Conservation (phyloP, 2,888 invertebrate species). For the Geophilus truncorum region DNA sequence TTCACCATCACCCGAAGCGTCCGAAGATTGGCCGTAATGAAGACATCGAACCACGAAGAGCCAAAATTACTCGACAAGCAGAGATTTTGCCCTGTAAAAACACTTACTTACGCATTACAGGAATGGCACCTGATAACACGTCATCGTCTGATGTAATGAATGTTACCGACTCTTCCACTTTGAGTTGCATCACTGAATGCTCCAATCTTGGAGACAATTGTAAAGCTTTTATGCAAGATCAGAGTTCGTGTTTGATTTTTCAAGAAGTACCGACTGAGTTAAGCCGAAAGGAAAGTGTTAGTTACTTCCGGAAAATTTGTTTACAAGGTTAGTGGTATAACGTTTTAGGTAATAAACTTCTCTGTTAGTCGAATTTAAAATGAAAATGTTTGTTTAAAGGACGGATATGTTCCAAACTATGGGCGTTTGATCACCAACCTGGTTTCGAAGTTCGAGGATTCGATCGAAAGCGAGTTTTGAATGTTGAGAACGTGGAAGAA, state of each 20-base stretch:
- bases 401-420: constrained; percentile 48
- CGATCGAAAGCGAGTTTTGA: constrained; percentile 57
- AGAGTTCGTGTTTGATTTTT: neutral
- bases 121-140: neutral
- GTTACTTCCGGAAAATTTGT: constrained; percentile 14
- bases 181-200: neutral
- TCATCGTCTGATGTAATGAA: neutral
- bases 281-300: neutral
- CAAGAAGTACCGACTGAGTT: neutral
- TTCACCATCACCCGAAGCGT: neutral
- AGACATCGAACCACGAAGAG: neutral
- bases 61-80: neutral
- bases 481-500: constrained; percentile 59
- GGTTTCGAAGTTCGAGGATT: constrained; percentile 70
- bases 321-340: constrained; percentile 1
- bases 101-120: neutral
- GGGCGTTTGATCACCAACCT: constrained; percentile 70
- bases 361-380: neutral
- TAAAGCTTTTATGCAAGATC: neutral
- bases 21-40: neutral
- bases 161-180: neutral
- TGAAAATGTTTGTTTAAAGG: neutral
- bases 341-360: neutral
- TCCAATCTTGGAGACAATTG: neutral
- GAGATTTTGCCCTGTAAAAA: neutral